phyloP scores from a whole-genome alignment of 1,140 invertebrate species.

The Antheraea pernyi region DNA sequence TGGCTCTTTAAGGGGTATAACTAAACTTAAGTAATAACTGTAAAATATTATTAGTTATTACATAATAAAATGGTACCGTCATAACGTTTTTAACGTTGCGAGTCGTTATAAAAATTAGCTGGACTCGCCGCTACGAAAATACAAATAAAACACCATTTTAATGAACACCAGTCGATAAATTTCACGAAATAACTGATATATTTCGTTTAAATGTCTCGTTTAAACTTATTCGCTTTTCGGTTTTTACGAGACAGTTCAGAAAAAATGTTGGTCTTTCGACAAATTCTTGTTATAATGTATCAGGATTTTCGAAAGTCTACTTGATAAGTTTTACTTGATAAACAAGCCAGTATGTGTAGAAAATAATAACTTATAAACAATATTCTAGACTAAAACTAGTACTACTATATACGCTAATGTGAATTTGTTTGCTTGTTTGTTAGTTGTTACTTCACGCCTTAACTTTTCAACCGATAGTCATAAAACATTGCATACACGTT shows the following conservation, averaged over 20 bases:
- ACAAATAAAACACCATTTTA: conserved; percentile 69
- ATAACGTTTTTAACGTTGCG: conserved; percentile 40
- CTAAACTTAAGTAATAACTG: not conserved
- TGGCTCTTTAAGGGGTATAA: not conserved
- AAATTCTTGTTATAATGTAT: too few relatives aligned
- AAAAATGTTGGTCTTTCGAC: conserved; percentile 57
- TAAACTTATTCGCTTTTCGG: conserved; percentile 62
- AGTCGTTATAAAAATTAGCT: not conserved
- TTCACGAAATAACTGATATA: conserved; percentile 70
- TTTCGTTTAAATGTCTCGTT: conserved; percentile 51
- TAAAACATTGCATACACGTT: too few relatives aligned
- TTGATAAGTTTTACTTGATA: too few relatives aligned
- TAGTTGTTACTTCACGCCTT: too few relatives aligned
- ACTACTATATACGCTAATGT: too few relatives aligned
- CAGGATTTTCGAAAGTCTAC: too few relatives aligned
- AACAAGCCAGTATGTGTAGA: too few relatives aligned
- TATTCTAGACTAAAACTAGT: too few relatives aligned
- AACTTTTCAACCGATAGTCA: too few relatives aligned
- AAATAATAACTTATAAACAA: too few relatives aligned
- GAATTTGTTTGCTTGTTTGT: too few relatives aligned
- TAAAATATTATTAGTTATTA: conserved; percentile 1
- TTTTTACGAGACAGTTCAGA: conserved; percentile 52
- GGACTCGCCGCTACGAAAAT: conserved; percentile 49
- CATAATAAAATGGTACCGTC: conserved; percentile 13
- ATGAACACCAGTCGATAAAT: conserved; percentile 61